Conservation (phyloP, 1,140 invertebrate genomes). For the Ruditapes philippinarum region DNA sequence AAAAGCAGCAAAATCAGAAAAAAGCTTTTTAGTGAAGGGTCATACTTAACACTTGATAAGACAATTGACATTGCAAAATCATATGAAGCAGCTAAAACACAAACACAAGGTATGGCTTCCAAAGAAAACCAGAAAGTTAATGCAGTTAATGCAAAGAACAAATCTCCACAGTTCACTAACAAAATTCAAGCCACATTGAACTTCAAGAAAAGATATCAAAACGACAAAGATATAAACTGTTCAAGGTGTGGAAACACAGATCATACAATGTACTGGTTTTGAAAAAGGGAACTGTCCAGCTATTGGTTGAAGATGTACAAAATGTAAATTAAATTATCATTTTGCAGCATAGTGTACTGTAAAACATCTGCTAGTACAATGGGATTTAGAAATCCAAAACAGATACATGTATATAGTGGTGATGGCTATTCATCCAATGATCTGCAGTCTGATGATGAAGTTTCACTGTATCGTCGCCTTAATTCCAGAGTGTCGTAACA, state of each 20-base stretch:
- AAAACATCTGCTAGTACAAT: background rate
- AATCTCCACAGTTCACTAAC: background rate
- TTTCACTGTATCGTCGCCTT: too few relatives aligned
- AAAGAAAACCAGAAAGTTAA: background rate
- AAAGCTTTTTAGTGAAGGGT: constrained; percentile 58
- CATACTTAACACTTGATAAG: constrained; percentile 60
- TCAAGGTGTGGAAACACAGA: constrained; percentile 34
- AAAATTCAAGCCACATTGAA: background rate
- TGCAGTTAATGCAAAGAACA: background rate
- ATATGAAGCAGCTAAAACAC: constrained; percentile 50
- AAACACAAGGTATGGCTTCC: constrained; percentile 39
- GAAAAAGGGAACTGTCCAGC: constrained; percentile 42
- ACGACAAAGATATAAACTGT: constrained; percentile 6
- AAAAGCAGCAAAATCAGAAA: constrained; percentile 63
- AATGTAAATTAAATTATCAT: constrained; percentile 54
- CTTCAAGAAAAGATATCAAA: background rate
- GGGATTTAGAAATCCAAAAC: background rate
- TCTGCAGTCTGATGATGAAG: background rate
- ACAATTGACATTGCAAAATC: constrained; percentile 46
- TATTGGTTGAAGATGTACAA: constrained; percentile 55
- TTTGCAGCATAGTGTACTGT: constrained; percentile 51
- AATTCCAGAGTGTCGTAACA: too few relatives aligned
- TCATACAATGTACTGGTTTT: background rate
- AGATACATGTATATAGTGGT: background rate
- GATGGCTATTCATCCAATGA: background rate